Conservation (phyloP, 2,888 invertebrate genomes). For the Amphipyra berbera region DNA sequence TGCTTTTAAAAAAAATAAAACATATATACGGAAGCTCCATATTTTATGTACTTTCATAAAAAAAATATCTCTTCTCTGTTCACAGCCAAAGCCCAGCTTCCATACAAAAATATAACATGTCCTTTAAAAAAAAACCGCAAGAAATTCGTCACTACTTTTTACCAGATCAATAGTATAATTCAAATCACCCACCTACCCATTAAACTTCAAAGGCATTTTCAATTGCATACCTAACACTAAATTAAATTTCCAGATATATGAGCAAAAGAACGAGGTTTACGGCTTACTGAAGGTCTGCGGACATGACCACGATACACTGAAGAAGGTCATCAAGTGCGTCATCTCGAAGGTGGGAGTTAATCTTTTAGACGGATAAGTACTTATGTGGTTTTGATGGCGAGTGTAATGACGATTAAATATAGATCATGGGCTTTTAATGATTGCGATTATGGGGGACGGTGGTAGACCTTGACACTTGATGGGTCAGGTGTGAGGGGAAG, state of each 20-base stretch:
- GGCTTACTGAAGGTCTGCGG: constrained; percentile 81
- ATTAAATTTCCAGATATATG: constrained; percentile 75
- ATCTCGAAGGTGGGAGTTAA: constrained; percentile 79
- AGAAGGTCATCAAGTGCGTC: constrained; percentile 87
- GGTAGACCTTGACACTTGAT: constrained; percentile 13
- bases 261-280: constrained; percentile 78
- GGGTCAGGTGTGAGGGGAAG: not conserved
- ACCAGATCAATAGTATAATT: constrained; percentile 32
- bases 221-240: constrained; percentile 28
- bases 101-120: too few species aligned
- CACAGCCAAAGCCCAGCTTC: too few species aligned
- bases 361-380: constrained; percentile 13
- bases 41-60: too few species aligned
- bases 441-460: not conserved
- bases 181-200: constrained; percentile 10
- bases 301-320: constrained; percentile 83
- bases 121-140: not conserved
- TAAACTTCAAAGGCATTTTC: constrained; percentile 43
- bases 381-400: constrained; percentile 1
- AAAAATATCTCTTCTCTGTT: too few species aligned
- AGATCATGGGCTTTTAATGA: constrained; percentile 26
- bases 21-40: too few species aligned
- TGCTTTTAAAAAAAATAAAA: too few species aligned
- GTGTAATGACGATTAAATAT: constrained; percentile 13
- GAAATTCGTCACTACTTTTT: constrained; percentile 1